These are phyloP conservation scores for Lycocorax pyrrhopterus DNA, from an alignment of 2,113 vertebrate genomes.

Conservation along the genomic window DNA sequence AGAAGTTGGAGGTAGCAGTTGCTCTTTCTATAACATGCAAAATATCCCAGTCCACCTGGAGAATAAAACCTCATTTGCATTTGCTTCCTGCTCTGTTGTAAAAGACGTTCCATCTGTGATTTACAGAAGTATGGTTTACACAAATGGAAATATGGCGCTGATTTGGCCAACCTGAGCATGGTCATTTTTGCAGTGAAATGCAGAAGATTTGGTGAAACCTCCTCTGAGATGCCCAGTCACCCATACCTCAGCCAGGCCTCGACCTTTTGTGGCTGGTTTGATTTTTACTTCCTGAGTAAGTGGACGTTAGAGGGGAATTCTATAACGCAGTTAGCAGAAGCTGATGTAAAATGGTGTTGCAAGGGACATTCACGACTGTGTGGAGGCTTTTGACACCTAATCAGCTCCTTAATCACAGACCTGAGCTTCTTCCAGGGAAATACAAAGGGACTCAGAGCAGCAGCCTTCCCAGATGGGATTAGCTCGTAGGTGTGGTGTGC, in stretches of 20 bases:
- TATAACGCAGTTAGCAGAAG: not conserved
- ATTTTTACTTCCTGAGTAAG: not conserved
- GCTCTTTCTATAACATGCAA: not conserved
- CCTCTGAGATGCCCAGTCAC: not conserved
- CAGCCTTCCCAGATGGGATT: not conserved
- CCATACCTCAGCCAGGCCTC: not conserved
- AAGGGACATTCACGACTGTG: no score
- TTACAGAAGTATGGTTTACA: not conserved
- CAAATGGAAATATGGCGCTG: not conserved
- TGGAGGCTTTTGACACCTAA: not conserved
- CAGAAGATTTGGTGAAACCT: slow-evolving; percentile 9
- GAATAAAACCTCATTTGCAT: not conserved
- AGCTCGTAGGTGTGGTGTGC: not conserved
- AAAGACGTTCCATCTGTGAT: not conserved
- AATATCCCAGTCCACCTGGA: not conserved
- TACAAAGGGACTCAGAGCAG: not conserved
- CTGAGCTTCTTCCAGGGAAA: not conserved
- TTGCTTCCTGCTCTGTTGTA: not conserved
- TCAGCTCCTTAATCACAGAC: not conserved
- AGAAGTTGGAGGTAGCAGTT: not conserved
- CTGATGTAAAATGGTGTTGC: not conserved
- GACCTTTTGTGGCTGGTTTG: not conserved
- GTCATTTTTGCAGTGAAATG: not conserved
- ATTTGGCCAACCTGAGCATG: not conserved
- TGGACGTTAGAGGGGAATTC: not conserved